Base-by-base conservation (phyloP, 2,797 vertebrate genomes). In the Sebastes minor region DNA sequence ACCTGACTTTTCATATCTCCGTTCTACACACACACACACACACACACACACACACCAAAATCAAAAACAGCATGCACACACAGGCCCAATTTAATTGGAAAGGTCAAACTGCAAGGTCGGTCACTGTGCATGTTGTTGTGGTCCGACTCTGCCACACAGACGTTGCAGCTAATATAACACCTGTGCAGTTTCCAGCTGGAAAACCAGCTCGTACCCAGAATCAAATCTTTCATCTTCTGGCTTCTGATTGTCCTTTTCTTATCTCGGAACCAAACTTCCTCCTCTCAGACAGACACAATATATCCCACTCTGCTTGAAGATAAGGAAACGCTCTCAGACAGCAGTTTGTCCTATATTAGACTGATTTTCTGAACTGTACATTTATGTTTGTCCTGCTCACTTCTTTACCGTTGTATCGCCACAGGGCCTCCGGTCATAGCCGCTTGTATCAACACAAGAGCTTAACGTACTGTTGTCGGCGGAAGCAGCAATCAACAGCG, bases 361-460 rank as follows among this genome's bases (percentile, higher is more conserved):
- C 78, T 78, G 82, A 88, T 91, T 93, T 91, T 92, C 61, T 85
- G 85, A 88, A 91, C 84, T 91, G 78, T 89, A 88, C 83, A 86
- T 93, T 93, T 92, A 80, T 90, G 91, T 86, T 78, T 89, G 78
- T 88, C 78, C 82, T 78, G 76, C 85, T 81, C 83, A 66, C 46
- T 89, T 87, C 87, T 90, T 91, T 69, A 82, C 76, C 71, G 74
- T 86, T 52, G 62, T 67, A 80, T 91, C 84, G 86, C 89, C 85
- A 76, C 74, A 69, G 87, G 66, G 84, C 90, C 87, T 88, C 80
- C 76, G 90, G 90, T 91, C 92, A 85, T 76, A 87, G 89, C 86
- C 90, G 86, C 84, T 92, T 90, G 91, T 95, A 92, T 94, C 93
- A 93, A 93, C 92, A 90, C 85, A 81, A 88, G 81, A 86, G 89